Base-by-base conservation (phyloP, 2,888 invertebrate species). In the Apeira syringaria region DNA sequence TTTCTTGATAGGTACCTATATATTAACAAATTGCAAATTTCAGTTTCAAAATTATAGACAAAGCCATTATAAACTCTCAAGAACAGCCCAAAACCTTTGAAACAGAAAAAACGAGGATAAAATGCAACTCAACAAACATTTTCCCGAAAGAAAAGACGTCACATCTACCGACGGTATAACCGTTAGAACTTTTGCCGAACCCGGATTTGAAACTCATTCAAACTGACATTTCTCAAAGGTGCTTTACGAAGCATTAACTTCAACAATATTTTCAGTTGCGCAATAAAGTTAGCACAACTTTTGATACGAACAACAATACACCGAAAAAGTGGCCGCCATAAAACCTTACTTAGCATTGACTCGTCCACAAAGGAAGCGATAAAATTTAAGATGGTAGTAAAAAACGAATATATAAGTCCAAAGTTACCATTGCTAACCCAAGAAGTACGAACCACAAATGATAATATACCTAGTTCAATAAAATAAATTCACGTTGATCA, bases 301-400 rank as follows among this genome's bases (percentile, higher is more conserved):
- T 49, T 49, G 47, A 49, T 41, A 38, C 29, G 48, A 56, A 56
- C 56, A 56, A 60, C 55, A 53, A 55, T 51, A 55, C 51, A 44
- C 47, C 41, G 24, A 41, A 53, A 46, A 59, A 60, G 51, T 55
- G 50, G 56, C 58, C 25, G 34, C 59, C 58, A 68, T 57, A 61
- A 55, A 66, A 68, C 40, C 45, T 58, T 53, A 59, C 61, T 68
- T 53, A 56, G 58, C 59, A 57, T 59, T 50, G 48, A 41, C 25
- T 11, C 49, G 42, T 53, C 64, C 60, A 69, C 68, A 71, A 68
- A 68, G 59, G 53, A 59, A 59, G 47, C 41, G 60, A 67, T 79
- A 71, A 80, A 77, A 73, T 72, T 73, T 71, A 68, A 74, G 65
- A 60, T 60, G 56, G 58, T 50, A 50, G 51, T 77, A 76, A 80